Base-by-base conservation (phyloP, 2,113 vertebrate genomes). In the Neodon shergylaensis region DNA sequence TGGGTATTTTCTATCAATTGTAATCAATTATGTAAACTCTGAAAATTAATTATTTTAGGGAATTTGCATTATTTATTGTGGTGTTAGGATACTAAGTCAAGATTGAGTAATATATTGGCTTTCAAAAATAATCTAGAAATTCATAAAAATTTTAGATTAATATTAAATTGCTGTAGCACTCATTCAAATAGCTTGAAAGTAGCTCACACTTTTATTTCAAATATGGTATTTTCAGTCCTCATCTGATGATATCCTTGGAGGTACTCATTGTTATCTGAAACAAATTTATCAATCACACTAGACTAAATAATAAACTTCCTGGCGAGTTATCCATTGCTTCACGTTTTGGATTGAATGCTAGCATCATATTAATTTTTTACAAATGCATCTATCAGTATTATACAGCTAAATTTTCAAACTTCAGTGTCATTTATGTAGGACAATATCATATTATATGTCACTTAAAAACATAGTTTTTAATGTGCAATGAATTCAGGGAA, bases 61-160 rank as follows among this genome's bases (percentile, higher is more conserved):
- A 47, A 16, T 96, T 94, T 95, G 96, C 76, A 93, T 91, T 95
- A 90, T 96, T 94, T 87, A 90, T 92, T 93, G 31, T 96, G 42
- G 6, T 86, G 47, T 87, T 95, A 95, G 4, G 26, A 58, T 89
- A 76, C 8, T 58, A 91, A 91, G 65, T 90, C 72, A 95, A 95
- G 90, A 92, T 6, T 94, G 61, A 96, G 47, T 81, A 94, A 94
- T 84, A 72, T 42, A 92, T 88, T 58, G 74, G 13, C 24, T 91
- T 74, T 88, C 54, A 12, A 84, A 91, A 68, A 66, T 44, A 88
- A 96, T 72, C 84, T 4, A 44, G 24, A 5, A 93, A 93, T 82
- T 97, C 49, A 74, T 77, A 44, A 83, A 94, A 94, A 49, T 16
- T 74, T 73, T 66, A 39, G 33, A 79, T 91, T 81, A 44, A 74